Conservation (phyloP, 1,140 invertebrate genomes). For the Euura saliciscinereae region DNA sequence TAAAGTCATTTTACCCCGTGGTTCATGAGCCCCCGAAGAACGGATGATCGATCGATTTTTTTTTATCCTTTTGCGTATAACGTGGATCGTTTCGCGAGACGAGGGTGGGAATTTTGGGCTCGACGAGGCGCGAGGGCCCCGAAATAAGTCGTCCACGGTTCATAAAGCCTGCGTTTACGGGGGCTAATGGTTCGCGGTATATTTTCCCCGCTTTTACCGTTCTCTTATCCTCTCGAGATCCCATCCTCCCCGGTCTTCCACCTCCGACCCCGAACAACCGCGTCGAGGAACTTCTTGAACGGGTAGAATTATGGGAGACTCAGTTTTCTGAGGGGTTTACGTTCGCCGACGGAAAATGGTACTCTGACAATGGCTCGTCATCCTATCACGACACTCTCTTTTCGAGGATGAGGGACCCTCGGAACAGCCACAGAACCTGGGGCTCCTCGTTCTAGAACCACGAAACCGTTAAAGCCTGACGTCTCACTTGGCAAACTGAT, state of each 20-base stretch:
- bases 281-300: background rate
- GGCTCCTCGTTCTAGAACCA: background rate
- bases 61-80: too few relatives aligned
- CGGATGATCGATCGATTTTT: too few relatives aligned
- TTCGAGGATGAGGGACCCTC: background rate
- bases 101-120: background rate
- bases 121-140: background rate
- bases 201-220: slow-evolving; percentile 14
- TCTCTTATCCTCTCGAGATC: slow-evolving; percentile 22
- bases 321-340: slow-evolving; percentile 15
- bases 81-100: background rate
- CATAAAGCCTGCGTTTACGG: slow-evolving; percentile 40
- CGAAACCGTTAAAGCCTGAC: background rate
- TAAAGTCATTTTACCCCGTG: too few relatives aligned
- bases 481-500: background rate
- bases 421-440: background rate
- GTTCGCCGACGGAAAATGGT: slow-evolving; percentile 24
- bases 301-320: slow-evolving; percentile 13
- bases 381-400: background rate
- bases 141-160: slow-evolving; percentile 33
- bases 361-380: slow-evolving; percentile 12
- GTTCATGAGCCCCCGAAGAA: too few relatives aligned
- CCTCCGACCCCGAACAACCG: background rate
- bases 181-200: slow-evolving; percentile 30
- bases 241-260: slow-evolving; percentile 20